A percentile compares a stretch with the other conserved stretches of the same genome.
Conservation (phyloP, 2,888 invertebrate genomes). For the Yponomeuta sedellus region DNA sequence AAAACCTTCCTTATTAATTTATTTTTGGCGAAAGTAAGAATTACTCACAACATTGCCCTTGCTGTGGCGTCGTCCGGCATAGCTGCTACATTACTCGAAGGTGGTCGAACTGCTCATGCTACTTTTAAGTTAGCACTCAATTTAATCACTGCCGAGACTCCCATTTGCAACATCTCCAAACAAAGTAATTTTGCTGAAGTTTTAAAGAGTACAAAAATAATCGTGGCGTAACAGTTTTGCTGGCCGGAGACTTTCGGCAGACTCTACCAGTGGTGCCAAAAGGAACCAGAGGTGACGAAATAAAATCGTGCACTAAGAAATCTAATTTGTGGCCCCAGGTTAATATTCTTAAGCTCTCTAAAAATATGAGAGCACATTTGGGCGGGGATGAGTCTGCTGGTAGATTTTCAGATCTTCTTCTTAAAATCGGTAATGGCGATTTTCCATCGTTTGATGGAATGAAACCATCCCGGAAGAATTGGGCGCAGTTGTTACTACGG, state of each 20-base stretch:
- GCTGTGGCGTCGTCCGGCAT: constrained; percentile 11
- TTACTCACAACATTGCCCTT: neutral
- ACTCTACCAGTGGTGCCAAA: constrained; percentile 24
- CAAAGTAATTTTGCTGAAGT: constrained; percentile 25
- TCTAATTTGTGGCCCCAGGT: too few relatives aligned
- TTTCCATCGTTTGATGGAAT: constrained; percentile 24
- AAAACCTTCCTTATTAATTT: constrained; percentile 23
- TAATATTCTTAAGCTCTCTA: too few relatives aligned
- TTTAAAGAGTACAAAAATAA: constrained; percentile 23
- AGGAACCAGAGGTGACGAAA: constrained; percentile 25
- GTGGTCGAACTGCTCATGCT: constrained; percentile 15
- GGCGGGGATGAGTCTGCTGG: too few relatives aligned
- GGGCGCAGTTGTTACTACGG: constrained; percentile 10
- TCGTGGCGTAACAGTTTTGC: constrained; percentile 25
- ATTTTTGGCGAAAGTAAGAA: constrained; percentile 18
- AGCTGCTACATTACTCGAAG: constrained; percentile 15
- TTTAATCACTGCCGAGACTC: constrained; percentile 21
- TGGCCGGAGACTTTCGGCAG: constrained; percentile 27
- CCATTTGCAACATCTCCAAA: constrained; percentile 25
- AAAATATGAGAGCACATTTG: too few relatives aligned
- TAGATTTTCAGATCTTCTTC: too few relatives aligned
- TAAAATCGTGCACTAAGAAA: constrained; percentile 20
- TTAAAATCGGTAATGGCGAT: constrained; percentile 25
- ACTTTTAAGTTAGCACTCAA: constrained; percentile 15
- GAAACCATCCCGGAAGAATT: too few relatives aligned